phyloP scores from a whole-genome alignment of 2,797 vertebrate genomes.

The Cuculus canorus region DNA sequence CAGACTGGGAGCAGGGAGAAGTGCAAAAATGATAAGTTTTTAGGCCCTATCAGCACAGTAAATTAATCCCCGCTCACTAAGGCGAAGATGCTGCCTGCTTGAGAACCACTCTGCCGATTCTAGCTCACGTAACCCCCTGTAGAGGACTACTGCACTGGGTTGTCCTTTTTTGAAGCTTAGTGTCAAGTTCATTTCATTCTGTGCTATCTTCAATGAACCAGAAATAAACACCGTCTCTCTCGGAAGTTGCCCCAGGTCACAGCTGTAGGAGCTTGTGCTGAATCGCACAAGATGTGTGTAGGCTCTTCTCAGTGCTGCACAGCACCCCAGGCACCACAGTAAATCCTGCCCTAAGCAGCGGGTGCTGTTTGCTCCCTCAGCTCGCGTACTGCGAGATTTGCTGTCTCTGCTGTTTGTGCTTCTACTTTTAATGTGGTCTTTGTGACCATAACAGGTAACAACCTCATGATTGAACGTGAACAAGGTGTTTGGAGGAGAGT shows the following conservation, averaged over 20 bases:
- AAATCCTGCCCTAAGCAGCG: not conserved
- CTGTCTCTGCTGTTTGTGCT: not conserved
- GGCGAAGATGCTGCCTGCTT: not conserved
- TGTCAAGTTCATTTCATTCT: not conserved
- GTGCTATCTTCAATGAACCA: not conserved
- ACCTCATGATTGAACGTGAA: not conserved
- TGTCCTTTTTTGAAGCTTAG: not conserved
- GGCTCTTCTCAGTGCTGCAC: not conserved
- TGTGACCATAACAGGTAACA: not conserved
- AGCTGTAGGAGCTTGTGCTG: not conserved
- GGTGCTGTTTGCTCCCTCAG: not conserved
- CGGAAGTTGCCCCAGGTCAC: rapidly evolving
- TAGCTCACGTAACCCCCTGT: not conserved
- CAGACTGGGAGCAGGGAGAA: not conserved
- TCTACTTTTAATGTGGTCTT: not conserved
- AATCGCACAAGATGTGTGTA: not conserved
- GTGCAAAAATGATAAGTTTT: not conserved
- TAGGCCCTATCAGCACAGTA: not conserved
- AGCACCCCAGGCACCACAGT: not conserved
- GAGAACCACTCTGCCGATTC: not conserved
- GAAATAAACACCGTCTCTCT: not conserved
- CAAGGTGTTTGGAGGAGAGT: not conserved
- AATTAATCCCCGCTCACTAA: not conserved
- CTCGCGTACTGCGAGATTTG: rapidly evolving
- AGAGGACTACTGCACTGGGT: not conserved